Evolutionary conservation across 1,140 invertebrate species (phyloP).

Genomic region (Agrilus planipennis): DNA sequence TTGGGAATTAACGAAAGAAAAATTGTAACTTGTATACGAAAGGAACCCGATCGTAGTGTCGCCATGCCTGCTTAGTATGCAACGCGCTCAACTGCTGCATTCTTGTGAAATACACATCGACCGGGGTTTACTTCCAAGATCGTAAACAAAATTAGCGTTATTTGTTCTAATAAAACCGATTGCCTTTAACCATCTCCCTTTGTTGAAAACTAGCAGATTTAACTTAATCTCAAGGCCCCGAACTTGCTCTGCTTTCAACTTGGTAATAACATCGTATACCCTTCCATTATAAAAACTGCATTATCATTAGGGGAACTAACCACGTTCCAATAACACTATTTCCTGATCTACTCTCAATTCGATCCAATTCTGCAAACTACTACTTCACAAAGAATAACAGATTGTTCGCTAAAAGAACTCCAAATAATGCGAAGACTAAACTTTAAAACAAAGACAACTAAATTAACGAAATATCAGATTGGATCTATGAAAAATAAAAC

Average conservation of each 20-base stretch:
- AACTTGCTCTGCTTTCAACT: background rate
- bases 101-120: slow-evolving; percentile 22
- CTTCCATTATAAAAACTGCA: background rate
- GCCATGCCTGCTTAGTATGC: slow-evolving; percentile 21
- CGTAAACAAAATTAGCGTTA: slow-evolving; percentile 30
- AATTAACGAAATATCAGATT: no score
- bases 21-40: slow-evolving; percentile 22
- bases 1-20: slow-evolving; percentile 24
- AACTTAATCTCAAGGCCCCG: background rate
- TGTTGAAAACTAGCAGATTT: background rate
- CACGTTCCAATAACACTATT: no score
- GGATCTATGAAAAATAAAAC: no score
- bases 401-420: no score
- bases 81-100: slow-evolving; percentile 19
- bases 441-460: no score
- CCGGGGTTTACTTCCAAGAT: no score
- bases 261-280: background rate
- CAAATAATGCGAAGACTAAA: no score
- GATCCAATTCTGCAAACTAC: no score
- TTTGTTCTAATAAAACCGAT: slow-evolving; percentile 28
- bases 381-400: no score
- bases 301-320: no score
- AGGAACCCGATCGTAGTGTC: slow-evolving; percentile 19
- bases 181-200: background rate
- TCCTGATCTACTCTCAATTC: no score